Base-by-base conservation (phyloP, 2,888 invertebrate species). In the Chymomyza caudatula region DNA sequence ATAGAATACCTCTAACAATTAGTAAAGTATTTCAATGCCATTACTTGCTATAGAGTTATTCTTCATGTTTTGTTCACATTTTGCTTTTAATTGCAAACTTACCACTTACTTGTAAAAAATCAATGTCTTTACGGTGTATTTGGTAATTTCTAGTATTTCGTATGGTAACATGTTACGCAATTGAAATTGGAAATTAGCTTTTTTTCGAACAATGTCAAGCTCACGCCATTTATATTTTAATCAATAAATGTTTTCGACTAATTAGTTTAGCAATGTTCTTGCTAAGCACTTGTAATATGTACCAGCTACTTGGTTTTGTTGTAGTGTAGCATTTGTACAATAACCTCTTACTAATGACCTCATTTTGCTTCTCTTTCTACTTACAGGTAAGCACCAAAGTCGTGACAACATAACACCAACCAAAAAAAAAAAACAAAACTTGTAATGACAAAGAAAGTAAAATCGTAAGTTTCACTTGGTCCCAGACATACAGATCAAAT, bases 301-400 rank as follows among this genome's bases (percentile, higher is more conserved):
- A 65, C 62, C 61, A 8, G 43, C 22, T 3, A 2, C 42, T 42
- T 4, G 42, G 11, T 4, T 15, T 15, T 19, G 11, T 19, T 47
- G 13, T 54, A 54, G 25, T 60, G 20, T 62, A 58, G 52, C n/a
- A 52, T 57, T 58, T 47, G 54, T 52, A n/a, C 37, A 64, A 54
- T 60, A 60, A 80, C 86, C 84, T 80, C 69, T 84, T 78, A 78
- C 86, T 81, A 82, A 81, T 86, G 86, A 77, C 85, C 87, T 63
- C 71, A 85, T 60, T 68, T 67, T 68, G 71, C 69, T 71, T 77
- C 42, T 20, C 69, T 76, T 76, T 85, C 76, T 85, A 75, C 71
- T 86, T 85, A 66, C 85, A 83, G 82, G 82, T 83, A 83, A 83
- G 86, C 81, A 69, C 6, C 29, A 67, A 83, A 81, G 66, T 84